Evolutionary conservation across 1,140 invertebrate genomes (phyloP), one percentile per base, ranked within the genome.

Genomic region (Brachystomella parvula): DNA sequence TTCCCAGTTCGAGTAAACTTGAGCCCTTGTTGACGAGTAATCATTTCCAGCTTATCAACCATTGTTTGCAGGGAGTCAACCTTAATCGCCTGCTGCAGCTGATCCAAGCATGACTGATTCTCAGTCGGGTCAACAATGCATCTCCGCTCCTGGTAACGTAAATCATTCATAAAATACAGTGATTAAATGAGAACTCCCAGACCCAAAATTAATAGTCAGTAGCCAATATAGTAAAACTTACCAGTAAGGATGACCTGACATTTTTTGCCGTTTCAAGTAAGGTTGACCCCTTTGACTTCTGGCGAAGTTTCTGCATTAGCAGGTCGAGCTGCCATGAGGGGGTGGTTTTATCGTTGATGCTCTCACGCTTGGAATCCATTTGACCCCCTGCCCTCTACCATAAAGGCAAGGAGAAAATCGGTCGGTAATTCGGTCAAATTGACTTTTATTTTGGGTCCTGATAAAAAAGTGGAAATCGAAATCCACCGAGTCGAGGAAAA

Each of bases 21-120:
- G 72, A 92, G 82, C 15, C 88, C 90, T 31, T 71, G 28, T 33
- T 69, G 71, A 29, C 69, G 31, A 12, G 33, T 64, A 47, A 96
- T 84, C 76, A 90, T 91, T 77, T 96, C 92, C 56, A 97, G 80
- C 68, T 92, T 83, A 77, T 96, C 94, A 17, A 96, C 87, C 80
- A 97, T 87, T 1, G 90, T 90, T 75, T 94, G 89, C 29, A 94
- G 79, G 0, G 89, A 91, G 49, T 87, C 90, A 0, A 96, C 90
- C 84, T 94, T 94, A 66, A 97, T 95, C 33, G 89, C 92, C 76
- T 94, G 89, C 76, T 97, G 94, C 64, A 97, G 79, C 47, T 88
- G 89, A 76, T 97, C 93, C 56, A 97, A 79, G 77, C 90, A 94
- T 79, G 89, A 88, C 77, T 95, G 92, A 57, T 90, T 86, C 74